Evolutionary conservation across 1,140 invertebrate genomes (phyloP).

Genomic region (Chrysopa pallens): DNA sequence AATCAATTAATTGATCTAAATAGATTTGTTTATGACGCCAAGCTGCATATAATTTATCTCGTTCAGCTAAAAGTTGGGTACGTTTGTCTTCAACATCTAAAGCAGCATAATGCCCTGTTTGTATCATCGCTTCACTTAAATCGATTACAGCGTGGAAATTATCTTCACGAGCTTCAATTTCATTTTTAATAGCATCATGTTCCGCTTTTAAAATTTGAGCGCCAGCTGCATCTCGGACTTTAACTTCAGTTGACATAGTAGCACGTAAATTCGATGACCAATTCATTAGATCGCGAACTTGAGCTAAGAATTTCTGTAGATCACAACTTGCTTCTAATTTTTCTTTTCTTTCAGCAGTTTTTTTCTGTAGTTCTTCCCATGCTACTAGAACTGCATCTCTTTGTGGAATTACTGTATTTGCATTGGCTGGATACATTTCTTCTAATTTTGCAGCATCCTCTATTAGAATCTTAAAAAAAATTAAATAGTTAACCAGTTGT

Average conservation of each 20-base stretch:
- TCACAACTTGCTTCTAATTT: conserved; percentile 75
- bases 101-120: conserved; percentile 67
- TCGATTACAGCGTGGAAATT: conserved; percentile 65
- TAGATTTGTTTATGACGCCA: conserved; percentile 84
- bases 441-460: conserved; percentile 82
- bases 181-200: conserved; percentile 80
- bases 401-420: conserved; percentile 71
- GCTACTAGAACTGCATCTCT: conserved; percentile 66
- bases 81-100: conserved; percentile 64
- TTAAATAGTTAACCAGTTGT: conserved; percentile 1
- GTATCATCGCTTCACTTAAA: conserved; percentile 67
- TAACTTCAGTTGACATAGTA: conserved; percentile 65
- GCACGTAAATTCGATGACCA: conserved; percentile 70
- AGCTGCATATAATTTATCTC: conserved; percentile 57
- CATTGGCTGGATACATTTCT: conserved; percentile 73
- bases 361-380: conserved; percentile 74
- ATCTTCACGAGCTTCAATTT: conserved; percentile 86
- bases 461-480: conserved; percentile 47
- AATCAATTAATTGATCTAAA: conserved; percentile 84
- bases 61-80: conserved; percentile 46
- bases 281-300: conserved; percentile 75
- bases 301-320: conserved; percentile 68
- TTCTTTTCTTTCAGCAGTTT: conserved; percentile 57
- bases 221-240: conserved; percentile 67
- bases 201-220: conserved; percentile 76